A percentile compares a stretch with the other conserved stretches of the same genome.
phyloP scores from a whole-genome alignment of 2,113 vertebrate genomes.

The Actinemys pallida region DNA sequence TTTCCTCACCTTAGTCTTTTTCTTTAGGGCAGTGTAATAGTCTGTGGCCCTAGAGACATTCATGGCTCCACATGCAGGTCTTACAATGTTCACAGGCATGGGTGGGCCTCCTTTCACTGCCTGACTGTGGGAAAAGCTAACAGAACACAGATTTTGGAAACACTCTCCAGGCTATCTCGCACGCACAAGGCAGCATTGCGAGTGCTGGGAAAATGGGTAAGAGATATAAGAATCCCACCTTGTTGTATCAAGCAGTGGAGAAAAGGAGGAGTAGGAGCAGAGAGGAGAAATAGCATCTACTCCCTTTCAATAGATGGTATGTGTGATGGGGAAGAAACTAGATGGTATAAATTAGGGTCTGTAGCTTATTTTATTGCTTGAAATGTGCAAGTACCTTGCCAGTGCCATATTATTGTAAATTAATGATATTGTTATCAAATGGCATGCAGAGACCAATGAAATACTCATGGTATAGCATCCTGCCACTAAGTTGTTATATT shows the following conservation, averaged over 20 bases:
- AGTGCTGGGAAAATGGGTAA: background rate
- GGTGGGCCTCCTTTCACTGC: background rate
- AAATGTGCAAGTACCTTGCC: background rate
- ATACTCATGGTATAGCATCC: background rate
- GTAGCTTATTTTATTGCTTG: background rate
- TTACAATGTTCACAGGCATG: background rate
- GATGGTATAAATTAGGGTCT: background rate
- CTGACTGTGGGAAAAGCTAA: background rate
- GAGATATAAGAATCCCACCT: background rate
- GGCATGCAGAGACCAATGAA: background rate
- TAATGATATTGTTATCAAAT: background rate
- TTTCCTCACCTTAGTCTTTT: background rate
- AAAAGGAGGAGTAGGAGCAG: background rate
- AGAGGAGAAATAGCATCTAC: background rate
- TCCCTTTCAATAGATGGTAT: background rate
- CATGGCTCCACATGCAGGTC: background rate
- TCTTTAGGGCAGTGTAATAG: background rate
- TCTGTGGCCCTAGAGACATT: background rate
- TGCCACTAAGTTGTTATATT: background rate
- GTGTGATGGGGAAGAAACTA: background rate
- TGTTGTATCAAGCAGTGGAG: fast-evolving
- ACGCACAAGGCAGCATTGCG: background rate
- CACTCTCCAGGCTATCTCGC: background rate
- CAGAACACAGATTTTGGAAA: background rate
- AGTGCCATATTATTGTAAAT: background rate